Conservation (phyloP, 2,797 vertebrate genomes). For the Diplodus sargus region DNA sequence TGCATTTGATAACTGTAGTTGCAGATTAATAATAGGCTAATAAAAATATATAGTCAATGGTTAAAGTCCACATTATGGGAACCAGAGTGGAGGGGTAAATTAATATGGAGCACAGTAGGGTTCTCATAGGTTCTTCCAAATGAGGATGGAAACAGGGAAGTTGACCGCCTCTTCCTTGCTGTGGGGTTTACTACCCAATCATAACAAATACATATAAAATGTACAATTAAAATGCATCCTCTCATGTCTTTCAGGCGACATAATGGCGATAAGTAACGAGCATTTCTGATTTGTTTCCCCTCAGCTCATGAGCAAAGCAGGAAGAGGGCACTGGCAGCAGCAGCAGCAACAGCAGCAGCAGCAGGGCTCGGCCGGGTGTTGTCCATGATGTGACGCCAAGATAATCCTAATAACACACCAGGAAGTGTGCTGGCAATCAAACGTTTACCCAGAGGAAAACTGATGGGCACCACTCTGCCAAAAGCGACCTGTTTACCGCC, state of each 20-base stretch:
- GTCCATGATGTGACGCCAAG: too few species aligned
- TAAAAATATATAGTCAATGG: not conserved
- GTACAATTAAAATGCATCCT: not conserved
- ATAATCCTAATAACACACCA: constrained; percentile 45
- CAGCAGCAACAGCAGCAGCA: too few species aligned
- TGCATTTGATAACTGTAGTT: not conserved
- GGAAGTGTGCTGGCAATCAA: constrained; percentile 59
- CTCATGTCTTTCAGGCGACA: too few species aligned
- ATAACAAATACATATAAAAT: not conserved
- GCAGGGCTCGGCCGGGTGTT: too few species aligned
- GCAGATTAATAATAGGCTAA: not conserved
- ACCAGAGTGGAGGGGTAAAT: not conserved
- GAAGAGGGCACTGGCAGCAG: not conserved
- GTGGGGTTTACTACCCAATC: not conserved
- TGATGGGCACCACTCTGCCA: constrained; percentile 29
- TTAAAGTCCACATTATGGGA: too few species aligned
- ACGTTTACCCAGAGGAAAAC: not conserved
- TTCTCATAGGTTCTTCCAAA: not conserved
- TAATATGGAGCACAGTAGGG: too few species aligned
- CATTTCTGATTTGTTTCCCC: not conserved
- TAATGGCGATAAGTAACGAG: too few species aligned
- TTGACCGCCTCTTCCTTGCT: not conserved
- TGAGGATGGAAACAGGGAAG: not conserved
- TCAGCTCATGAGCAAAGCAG: constrained; percentile 2
- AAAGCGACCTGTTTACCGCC: constrained; percentile 51